These are phyloP conservation scores for Centropus unirufus DNA, from an alignment of 2,113 vertebrate species.

Conservation along the genomic window DNA sequence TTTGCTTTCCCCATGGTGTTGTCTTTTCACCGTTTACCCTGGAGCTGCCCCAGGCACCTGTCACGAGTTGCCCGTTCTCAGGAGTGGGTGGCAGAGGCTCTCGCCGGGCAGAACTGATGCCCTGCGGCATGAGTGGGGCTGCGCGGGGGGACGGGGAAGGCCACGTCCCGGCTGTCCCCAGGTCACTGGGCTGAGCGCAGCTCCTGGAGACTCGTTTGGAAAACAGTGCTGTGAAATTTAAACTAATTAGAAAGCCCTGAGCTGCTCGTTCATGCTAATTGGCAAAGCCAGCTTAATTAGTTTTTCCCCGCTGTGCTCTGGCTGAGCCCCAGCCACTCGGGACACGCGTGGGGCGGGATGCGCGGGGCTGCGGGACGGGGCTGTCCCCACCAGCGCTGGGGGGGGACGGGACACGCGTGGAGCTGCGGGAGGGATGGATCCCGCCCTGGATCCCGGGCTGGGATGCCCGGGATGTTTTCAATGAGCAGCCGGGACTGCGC, in stretches of 20 bases:
- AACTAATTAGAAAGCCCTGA: slow-evolving; percentile 11
- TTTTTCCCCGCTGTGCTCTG: accelerated
- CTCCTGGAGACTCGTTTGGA: not conserved
- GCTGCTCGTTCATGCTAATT: not conserved
- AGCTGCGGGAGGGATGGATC: too few species aligned
- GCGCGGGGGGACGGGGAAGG: not conserved
- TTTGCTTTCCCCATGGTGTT: accelerated
- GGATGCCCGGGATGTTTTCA: not conserved
- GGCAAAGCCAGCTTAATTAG: not conserved
- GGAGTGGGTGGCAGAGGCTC: not conserved
- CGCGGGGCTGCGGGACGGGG: too few species aligned
- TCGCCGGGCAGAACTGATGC: too few species aligned
- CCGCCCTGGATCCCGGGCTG: not conserved
- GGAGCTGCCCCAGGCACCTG: not conserved
- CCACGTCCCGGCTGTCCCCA: not conserved
- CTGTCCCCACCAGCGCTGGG: too few species aligned
- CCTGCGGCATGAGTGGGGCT: too few species aligned
- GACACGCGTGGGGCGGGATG: not conserved
- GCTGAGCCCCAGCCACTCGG: not conserved
- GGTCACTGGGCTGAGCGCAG: not conserved
- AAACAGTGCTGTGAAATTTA: not conserved
- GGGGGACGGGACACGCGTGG: too few species aligned
- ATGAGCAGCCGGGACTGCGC: accelerated
- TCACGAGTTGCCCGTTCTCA: not conserved
- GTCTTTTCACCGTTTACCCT: not conserved